These are phyloP conservation scores for Naso thynnoides DNA, from an alignment of 2,797 vertebrate genomes.

Conservation along the genomic window DNA sequence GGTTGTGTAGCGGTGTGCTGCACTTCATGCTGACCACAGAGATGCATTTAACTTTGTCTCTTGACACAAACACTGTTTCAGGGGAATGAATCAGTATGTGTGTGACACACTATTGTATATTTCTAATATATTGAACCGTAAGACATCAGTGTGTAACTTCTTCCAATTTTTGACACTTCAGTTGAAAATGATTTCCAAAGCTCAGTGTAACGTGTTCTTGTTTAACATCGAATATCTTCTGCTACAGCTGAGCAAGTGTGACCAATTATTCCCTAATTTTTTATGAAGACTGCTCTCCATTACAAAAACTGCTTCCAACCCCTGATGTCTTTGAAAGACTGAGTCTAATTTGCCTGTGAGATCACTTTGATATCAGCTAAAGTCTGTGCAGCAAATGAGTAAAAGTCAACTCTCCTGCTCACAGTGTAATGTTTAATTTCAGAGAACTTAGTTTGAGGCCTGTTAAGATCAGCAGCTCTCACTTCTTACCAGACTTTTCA, in stretches of 20 bases:
- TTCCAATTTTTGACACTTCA: neutral
- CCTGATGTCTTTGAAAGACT: neutral
- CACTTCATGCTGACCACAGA: neutral
- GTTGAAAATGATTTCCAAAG: neutral
- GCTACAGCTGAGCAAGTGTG: neutral
- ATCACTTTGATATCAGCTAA: neutral
- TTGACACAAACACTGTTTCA: neutral
- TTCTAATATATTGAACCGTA: neutral
- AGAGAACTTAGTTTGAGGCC: neutral
- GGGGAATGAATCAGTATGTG: neutral
- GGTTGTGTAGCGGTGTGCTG: neutral
- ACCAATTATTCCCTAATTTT: slow-evolving; percentile 1
- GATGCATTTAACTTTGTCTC: neutral
- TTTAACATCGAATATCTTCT: neutral
- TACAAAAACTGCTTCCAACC: neutral
- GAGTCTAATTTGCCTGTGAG: neutral
- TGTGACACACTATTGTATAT: neutral
- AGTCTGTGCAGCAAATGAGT: neutral
- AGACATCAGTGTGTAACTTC: neutral
- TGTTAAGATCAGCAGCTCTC: neutral
- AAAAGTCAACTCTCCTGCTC: neutral
- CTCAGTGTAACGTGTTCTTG: no score
- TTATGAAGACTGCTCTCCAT: neutral
- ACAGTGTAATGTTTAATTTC: neutral
- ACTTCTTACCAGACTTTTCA: neutral